Conservation (phyloP, 2,888 invertebrate genomes). For the Agrochola circellaris region DNA sequence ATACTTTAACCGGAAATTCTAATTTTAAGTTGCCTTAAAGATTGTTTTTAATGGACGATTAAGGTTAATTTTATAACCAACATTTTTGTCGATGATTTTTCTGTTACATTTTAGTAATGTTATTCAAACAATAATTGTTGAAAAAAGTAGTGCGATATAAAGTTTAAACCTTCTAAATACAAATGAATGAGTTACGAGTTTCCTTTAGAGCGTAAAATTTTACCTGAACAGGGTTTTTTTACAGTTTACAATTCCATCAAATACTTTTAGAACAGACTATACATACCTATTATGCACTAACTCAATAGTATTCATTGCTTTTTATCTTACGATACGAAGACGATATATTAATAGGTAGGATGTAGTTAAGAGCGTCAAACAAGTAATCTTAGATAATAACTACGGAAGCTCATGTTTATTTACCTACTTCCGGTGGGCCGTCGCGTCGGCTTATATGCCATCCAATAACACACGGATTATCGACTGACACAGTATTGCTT, state of each 20-base stretch:
- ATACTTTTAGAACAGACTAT: neutral
- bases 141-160: neutral
- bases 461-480: neutral
- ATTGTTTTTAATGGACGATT: neutral
- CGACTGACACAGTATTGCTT: neutral
- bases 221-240: neutral
- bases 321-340: neutral
- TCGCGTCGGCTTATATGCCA: neutral
- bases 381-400: constrained; percentile 12
- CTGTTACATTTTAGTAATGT: too few relatives aligned
- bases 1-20: neutral
- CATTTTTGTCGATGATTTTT: too few relatives aligned
- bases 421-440: neutral
- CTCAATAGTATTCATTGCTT: neutral
- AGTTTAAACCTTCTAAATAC: neutral
- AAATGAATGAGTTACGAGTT: too few relatives aligned
- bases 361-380: too few relatives aligned
- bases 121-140: neutral
- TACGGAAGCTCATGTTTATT: constrained; percentile 1
- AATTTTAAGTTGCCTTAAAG: neutral
- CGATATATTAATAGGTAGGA: neutral
- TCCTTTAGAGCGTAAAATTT: too few relatives aligned
- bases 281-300: neutral
- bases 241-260: neutral
- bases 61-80: neutral